phyloP scores from a whole-genome alignment of 2,797 vertebrate genomes.

The Protosalanx chinensis region DNA sequence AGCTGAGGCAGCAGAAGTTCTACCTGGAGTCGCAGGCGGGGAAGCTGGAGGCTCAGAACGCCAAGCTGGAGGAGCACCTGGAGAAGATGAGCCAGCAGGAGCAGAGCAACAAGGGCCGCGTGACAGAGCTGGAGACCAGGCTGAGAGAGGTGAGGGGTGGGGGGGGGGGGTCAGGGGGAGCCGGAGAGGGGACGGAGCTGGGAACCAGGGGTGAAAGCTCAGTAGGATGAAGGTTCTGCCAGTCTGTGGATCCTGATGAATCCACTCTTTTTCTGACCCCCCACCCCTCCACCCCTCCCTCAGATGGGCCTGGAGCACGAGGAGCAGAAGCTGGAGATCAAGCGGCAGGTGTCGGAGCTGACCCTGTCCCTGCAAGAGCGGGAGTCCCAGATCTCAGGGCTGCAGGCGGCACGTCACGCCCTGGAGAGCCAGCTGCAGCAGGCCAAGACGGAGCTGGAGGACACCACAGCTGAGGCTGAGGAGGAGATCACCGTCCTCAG shows the following conservation, averaged over 20 bases:
- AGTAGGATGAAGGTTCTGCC: neutral
- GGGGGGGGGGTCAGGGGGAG: neutral
- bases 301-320: constrained; percentile 92
- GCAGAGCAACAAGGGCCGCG: constrained; percentile 82
- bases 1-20: constrained; percentile 90
- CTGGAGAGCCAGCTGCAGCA: constrained; percentile 90
- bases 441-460: constrained; percentile 93
- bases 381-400: constrained; percentile 87
- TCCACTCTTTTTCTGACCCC: neutral
- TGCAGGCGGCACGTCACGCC: constrained; percentile 85
- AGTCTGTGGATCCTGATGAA: neutral
- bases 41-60: constrained; percentile 73
- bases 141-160: constrained; percentile 54
- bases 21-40: constrained; percentile 76
- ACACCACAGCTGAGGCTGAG: constrained; percentile 93
- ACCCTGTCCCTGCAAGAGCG: constrained; percentile 92
- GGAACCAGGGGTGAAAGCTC: neutral
- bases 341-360: constrained; percentile 89
- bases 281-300: constrained; percentile 9
- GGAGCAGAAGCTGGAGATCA: constrained; percentile 92
- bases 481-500: constrained; percentile 95
- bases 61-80: constrained; percentile 87
- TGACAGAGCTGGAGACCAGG: constrained; percentile 56
- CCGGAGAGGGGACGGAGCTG: neutral
- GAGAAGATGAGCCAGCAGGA: constrained; percentile 88